These are phyloP conservation scores for Echeneis naucrates DNA, from an alignment of 2,797 vertebrate species.

Conservation along the genomic window DNA sequence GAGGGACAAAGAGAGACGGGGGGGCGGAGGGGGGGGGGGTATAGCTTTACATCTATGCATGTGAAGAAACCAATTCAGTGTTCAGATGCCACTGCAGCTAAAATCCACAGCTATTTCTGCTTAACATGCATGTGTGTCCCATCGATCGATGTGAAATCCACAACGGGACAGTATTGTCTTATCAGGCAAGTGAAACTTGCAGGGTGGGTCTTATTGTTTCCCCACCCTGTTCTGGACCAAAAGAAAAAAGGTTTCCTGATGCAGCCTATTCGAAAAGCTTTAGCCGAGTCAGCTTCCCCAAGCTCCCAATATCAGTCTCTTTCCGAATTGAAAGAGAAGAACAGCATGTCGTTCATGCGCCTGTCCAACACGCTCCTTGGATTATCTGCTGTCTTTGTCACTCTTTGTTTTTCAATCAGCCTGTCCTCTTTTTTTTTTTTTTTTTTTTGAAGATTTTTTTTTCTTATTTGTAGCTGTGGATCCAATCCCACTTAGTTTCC, in stretches of 20 bases:
- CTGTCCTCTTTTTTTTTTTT: conserved; percentile 14
- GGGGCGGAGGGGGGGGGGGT: conserved; percentile 45
- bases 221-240: conserved; percentile 45
- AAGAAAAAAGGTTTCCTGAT: conserved; percentile 30
- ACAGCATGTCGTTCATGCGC: conserved; percentile 21
- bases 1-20: conserved; percentile 46
- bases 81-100: conserved; percentile 61
- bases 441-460: conserved; percentile 3
- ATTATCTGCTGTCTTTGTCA: conserved; percentile 27
- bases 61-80: conserved; percentile 55
- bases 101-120: conserved; percentile 47
- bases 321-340: conserved; percentile 41
- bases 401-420: conserved; percentile 40
- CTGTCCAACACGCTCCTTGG: conserved; percentile 35
- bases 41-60: conserved; percentile 69
- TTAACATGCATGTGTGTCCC: conserved; percentile 30
- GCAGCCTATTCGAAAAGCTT: conserved; percentile 49
- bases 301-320: conserved; percentile 38
- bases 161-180: conserved; percentile 33
- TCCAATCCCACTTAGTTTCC: conserved; percentile 46
- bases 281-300: conserved; percentile 62
- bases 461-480: conserved; percentile 18
- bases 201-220: conserved; percentile 70
- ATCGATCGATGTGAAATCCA: conserved; percentile 35
- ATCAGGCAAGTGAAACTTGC: conserved; percentile 60